These are phyloP conservation scores for Pemphredon lugubris DNA, from an alignment of 2,888 invertebrate genomes.

Conservation along the genomic window DNA sequence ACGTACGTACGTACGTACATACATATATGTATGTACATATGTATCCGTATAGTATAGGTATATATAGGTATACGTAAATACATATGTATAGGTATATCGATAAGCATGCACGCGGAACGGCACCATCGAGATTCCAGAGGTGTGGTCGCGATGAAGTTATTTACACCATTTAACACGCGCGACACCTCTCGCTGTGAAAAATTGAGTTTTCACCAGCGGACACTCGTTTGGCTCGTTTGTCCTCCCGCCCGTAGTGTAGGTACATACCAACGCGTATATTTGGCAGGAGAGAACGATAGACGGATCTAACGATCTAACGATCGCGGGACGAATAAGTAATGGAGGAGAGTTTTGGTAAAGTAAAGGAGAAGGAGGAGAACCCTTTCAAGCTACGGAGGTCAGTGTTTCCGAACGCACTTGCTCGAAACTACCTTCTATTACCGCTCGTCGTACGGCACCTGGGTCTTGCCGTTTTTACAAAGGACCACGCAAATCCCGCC, in stretches of 20 bases:
- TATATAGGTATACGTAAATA: too few relatives aligned
- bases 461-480: conserved; percentile 37
- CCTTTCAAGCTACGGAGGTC: conserved; percentile 25
- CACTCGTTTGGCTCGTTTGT: too few relatives aligned
- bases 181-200: neutral
- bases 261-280: too few relatives aligned
- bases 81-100: too few relatives aligned
- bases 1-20: too few relatives aligned
- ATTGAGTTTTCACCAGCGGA: neutral
- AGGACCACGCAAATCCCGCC: conserved; percentile 58
- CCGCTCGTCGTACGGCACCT: conserved; percentile 57
- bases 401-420: conserved; percentile 56
- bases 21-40: too few relatives aligned
- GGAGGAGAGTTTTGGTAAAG: too few relatives aligned
- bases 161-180: neutral
- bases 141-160: neutral
- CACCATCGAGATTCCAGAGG: neutral
- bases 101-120: too few relatives aligned
- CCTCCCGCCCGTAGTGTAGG: neutral
- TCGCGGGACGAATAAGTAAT: conserved; percentile 1
- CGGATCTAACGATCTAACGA: neutral
- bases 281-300: neutral
- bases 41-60: too few relatives aligned
- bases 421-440: conserved; percentile 61
- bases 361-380: conserved; percentile 10